Conservation (phyloP, 35 echinoderm and acorn worm genomes). For the Hemicentrotus pulcherrimus region DNA sequence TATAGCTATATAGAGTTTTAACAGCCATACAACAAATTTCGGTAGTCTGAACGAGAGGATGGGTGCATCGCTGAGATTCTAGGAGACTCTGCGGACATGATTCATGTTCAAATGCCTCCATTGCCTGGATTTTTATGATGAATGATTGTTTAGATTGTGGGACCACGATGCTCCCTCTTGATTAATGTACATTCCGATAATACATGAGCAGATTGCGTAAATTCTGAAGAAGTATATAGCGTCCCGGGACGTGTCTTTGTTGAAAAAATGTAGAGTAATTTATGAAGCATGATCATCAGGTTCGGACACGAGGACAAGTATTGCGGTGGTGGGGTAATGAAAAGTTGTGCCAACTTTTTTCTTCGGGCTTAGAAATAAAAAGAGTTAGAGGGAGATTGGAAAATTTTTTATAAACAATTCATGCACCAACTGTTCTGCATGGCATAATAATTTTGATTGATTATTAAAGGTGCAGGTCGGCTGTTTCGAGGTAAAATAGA, state of each 20-base stretch:
- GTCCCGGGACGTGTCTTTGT: not conserved
- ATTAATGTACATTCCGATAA: not conserved
- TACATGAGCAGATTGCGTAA: not conserved
- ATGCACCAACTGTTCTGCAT: no score
- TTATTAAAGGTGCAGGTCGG: no score
- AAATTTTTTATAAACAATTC: not conserved
- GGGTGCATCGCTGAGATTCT: not conserved
- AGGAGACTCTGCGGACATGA: not conserved
- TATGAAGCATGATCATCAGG: not conserved
- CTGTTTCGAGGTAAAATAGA: no score
- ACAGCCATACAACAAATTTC: no score
- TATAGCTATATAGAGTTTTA: no score
- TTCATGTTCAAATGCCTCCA: not conserved
- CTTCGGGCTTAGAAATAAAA: not conserved
- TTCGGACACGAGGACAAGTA: not conserved
- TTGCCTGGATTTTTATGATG: not conserved
- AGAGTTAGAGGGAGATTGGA: not conserved
- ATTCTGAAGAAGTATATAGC: not conserved
- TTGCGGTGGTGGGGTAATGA: not conserved
- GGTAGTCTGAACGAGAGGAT: not conserved
- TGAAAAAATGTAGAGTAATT: not conserved
- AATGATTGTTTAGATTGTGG: not conserved
- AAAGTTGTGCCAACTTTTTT: not conserved
- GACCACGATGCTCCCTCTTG: not conserved
- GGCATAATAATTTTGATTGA: no score